These are phyloP conservation scores for Pedicia rivosa DNA, from an alignment of 2,888 invertebrate species.

Conservation along the genomic window DNA sequence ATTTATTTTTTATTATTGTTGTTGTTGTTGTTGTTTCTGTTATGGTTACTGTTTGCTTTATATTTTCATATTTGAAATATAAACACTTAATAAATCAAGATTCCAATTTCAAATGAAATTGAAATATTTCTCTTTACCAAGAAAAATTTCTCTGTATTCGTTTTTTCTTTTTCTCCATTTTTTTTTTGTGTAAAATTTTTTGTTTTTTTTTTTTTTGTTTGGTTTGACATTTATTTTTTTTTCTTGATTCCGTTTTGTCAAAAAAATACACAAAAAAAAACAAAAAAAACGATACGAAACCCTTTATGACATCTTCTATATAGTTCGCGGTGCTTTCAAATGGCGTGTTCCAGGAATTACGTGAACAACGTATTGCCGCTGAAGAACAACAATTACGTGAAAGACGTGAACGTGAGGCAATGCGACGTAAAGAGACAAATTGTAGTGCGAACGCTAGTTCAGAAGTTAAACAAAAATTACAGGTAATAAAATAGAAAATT, in stretches of 20 bases:
- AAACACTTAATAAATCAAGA: too few species aligned
- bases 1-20: too few species aligned
- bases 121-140: too few species aligned
- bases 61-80: too few species aligned
- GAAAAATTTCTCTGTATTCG: too few species aligned
- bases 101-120: too few species aligned
- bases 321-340: constrained; percentile 33
- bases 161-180: too few species aligned
- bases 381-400: constrained; percentile 61
- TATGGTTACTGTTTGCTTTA: too few species aligned
- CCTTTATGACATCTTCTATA: constrained; percentile 21
- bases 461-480: constrained; percentile 90
- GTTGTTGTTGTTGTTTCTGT: too few species aligned
- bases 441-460: constrained; percentile 93
- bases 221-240: too few species aligned
- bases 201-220: too few species aligned
- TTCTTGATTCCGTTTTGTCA: constrained; percentile 5
- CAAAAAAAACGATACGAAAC: constrained; percentile 9
- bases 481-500: constrained; percentile 36
- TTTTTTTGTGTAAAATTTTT: too few species aligned
- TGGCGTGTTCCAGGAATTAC: constrained; percentile 51
- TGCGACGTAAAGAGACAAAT: constrained; percentile 87
- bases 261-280: constrained; percentile 3
- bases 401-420: constrained; percentile 70
- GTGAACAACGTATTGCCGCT: constrained; percentile 74